Conservation (phyloP, 2,888 invertebrate species). For the Harmothoe impar region DNA sequence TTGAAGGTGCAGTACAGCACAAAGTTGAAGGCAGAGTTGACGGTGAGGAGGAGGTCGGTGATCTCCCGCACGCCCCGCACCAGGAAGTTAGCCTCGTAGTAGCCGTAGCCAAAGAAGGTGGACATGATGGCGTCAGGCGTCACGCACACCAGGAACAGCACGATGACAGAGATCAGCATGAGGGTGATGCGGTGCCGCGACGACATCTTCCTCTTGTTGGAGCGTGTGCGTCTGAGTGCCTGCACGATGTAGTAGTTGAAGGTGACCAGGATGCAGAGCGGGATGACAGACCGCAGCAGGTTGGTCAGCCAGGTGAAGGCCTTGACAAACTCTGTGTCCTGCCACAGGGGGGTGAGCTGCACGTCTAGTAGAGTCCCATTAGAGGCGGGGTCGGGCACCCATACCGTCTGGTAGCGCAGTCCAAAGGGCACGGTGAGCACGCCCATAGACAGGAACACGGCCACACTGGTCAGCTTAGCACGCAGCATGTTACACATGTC, state of each 20-base stretch:
- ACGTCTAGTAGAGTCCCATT: slow-evolving; percentile 74
- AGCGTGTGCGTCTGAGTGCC: slow-evolving; percentile 77
- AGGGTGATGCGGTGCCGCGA: slow-evolving; percentile 71
- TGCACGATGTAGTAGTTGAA: slow-evolving; percentile 81
- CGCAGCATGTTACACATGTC: slow-evolving; percentile 61
- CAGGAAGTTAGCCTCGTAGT: slow-evolving; percentile 69
- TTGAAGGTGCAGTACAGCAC: slow-evolving; percentile 69
- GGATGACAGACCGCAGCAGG: slow-evolving; percentile 80
- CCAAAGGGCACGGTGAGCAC: slow-evolving; percentile 79
- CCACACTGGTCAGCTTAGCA: slow-evolving; percentile 32
- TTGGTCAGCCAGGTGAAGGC: slow-evolving; percentile 81
- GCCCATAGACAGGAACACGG: slow-evolving; percentile 65
- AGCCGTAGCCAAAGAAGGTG: slow-evolving; percentile 70
- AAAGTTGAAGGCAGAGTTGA: slow-evolving; percentile 69
- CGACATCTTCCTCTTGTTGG: slow-evolving; percentile 57
- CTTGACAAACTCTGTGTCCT: slow-evolving; percentile 76
- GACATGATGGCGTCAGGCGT: slow-evolving; percentile 75
- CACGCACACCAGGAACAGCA: slow-evolving; percentile 72
- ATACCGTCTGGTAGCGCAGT: slow-evolving; percentile 78
- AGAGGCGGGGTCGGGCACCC: slow-evolving; percentile 69
- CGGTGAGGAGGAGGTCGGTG: slow-evolving; percentile 70
- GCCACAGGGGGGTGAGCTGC: slow-evolving; percentile 77
- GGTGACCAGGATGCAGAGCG: slow-evolving; percentile 78
- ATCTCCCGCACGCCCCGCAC: slow-evolving; percentile 73
- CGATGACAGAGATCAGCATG: slow-evolving; percentile 74